Evolutionary conservation across 2,797 vertebrate genomes (phyloP).

Genomic region (Coreius guichenoti): DNA sequence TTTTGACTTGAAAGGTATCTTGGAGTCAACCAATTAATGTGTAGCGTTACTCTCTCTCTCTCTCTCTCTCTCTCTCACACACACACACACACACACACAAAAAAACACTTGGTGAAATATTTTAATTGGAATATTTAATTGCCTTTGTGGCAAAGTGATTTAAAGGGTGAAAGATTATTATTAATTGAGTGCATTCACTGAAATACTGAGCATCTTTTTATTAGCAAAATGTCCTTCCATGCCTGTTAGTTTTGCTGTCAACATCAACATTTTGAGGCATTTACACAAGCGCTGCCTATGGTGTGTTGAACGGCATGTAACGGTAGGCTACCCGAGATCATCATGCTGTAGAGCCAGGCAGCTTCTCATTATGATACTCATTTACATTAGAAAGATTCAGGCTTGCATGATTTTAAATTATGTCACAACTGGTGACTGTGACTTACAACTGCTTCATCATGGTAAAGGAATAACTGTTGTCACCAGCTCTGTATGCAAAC

Average conservation of each 20-base stretch:
- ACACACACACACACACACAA: background rate
- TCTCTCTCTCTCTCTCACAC: background rate
- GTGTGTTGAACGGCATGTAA: slow-evolving; percentile 17
- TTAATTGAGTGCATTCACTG: slow-evolving; percentile 18
- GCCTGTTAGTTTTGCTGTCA: slow-evolving; percentile 32
- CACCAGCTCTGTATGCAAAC: slow-evolving; percentile 16
- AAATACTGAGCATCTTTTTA: background rate
- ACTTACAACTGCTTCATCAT: slow-evolving; percentile 17
- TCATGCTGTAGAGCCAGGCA: slow-evolving; percentile 3
- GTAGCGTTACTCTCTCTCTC: background rate
- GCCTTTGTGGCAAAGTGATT: slow-evolving; percentile 27
- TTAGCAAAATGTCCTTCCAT: background rate
- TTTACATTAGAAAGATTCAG: slow-evolving; percentile 29
- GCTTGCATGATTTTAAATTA: slow-evolving; percentile 28
- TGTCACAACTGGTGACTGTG: slow-evolving; percentile 24
- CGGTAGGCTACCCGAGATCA: slow-evolving; percentile 2
- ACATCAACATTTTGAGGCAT: background rate
- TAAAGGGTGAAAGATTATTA: slow-evolving; percentile 10
- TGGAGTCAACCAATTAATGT: background rate
- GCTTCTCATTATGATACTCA: slow-evolving; percentile 15
- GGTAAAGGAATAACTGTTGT: slow-evolving; percentile 1
- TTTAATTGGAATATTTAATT: slow-evolving; percentile 25
- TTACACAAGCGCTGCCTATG: slow-evolving; percentile 9
- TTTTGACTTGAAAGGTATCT: background rate
- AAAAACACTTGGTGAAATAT: slow-evolving; percentile 7